Base-by-base conservation (phyloP, 2,113 vertebrate genomes). In the Lampris megalopsis region DNA sequence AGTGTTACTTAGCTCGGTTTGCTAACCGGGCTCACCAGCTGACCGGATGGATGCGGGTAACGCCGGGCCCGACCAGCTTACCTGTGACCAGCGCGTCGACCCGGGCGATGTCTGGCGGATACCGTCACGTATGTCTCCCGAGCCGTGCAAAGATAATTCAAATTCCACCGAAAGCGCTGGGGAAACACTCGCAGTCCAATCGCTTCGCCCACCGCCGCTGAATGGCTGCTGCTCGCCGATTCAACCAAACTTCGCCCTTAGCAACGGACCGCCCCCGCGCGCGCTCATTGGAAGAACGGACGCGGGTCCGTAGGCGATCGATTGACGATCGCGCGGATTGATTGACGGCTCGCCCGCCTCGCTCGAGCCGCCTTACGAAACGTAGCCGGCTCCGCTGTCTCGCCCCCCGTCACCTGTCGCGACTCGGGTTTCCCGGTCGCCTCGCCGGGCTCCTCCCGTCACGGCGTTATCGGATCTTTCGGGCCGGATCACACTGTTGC, bases 211-310 rank as follows among this genome's bases (percentile, higher is more conserved):
- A 89, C 82, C 13, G 81, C 90, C 42, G 84, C 86, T 94, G 87
- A 89, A 88, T 86, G 90, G 88, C 88, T 88, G 89, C 88, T 79
- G 48, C 80, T 9, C 73, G 56, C 82, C 79, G 68, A 63, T 82
- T 89, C 93, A 92, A 92, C 88, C 93, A 86, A 93, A 93, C 93
- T 65, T 92, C 91, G 83, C 87, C 93, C 94, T 85, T 94, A 90
- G 93, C 93, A 93, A 95, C 94, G 92, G 86, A 71, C 92, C 92
- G 90, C 93, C 94, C 62, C 66, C 65, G 48, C 56, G 42, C 40
- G 38, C 56, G 58, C 63, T 35, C 3, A 92, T 90, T 91, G 93
- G 93, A 52, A 63, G 48, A 24, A 24, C 4, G 67, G 1, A 13
- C 1, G 60, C 57, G 1, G 43, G 11, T 58, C 8, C 4, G 24